Evolutionary conservation across 2,113 vertebrate genomes (phyloP).

Genomic region (Ancistrus triradiatus): DNA sequence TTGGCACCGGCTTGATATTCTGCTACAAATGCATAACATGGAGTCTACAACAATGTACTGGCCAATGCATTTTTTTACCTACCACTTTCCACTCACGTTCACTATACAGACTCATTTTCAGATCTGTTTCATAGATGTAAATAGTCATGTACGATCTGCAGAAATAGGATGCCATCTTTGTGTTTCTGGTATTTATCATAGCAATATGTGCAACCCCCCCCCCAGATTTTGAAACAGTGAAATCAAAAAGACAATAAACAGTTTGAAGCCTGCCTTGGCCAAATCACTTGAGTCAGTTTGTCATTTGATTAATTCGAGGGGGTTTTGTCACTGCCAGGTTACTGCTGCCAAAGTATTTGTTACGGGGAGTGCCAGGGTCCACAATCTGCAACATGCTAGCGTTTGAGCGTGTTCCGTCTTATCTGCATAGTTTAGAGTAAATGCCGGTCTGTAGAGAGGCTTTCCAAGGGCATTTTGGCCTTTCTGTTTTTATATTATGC

Average conservation of each 20-base stretch:
- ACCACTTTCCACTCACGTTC: conserved; percentile 25
- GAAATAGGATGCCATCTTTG: conserved; percentile 58
- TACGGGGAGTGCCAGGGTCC: too few species aligned
- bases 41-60: conserved; percentile 19
- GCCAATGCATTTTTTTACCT: conserved; percentile 19
- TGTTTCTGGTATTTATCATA: conserved; percentile 69
- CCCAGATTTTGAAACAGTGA: conserved; percentile 64
- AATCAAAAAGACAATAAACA: conserved; percentile 67
- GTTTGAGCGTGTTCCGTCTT: too few species aligned
- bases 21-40: conserved; percentile 27
- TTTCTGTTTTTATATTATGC: too few species aligned
- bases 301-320: too few species aligned
- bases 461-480: too few species aligned
- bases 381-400: too few species aligned
- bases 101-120: conserved; percentile 26
- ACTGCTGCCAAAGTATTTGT: too few species aligned
- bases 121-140: conserved; percentile 59
- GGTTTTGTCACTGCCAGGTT: too few species aligned
- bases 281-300: conserved; percentile 32
- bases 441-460: too few species aligned
- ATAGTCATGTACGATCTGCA: conserved; percentile 60
- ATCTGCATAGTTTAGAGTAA: too few species aligned
- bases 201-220: conserved; percentile 59
- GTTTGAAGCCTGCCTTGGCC: conserved; percentile 53
- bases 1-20: conserved; percentile 17